These are phyloP conservation scores for Drosophila recens DNA, from an alignment of 2,888 invertebrate species.

Conservation along the genomic window DNA sequence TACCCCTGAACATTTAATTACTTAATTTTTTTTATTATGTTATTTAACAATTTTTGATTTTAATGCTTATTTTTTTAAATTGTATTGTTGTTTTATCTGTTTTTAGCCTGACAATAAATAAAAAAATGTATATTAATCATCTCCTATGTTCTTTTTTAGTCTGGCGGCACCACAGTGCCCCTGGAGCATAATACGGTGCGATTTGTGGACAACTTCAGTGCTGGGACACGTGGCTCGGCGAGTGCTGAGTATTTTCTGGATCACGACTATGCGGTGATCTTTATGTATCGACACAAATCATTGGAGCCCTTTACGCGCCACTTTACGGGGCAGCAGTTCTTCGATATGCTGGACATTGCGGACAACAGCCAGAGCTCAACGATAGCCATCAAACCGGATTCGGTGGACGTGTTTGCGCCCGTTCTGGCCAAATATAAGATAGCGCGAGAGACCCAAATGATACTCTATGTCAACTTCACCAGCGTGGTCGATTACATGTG, in stretches of 20 bases:
- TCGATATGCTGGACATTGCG: constrained; percentile 90
- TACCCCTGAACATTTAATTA: too few species aligned
- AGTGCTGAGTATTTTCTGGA: constrained; percentile 98
- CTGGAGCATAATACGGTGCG: constrained; percentile 98
- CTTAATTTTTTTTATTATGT: too few species aligned
- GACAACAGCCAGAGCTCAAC: constrained; percentile 88
- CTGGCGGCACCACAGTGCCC: constrained; percentile 98
- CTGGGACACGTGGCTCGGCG: constrained; percentile 96
- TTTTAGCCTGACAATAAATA: too few species aligned
- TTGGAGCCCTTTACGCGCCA: constrained; percentile 96
- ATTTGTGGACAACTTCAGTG: constrained; percentile 99
- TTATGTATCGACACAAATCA: constrained; percentile 95
- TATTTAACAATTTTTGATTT: too few species aligned
- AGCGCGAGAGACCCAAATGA: constrained; percentile 90
- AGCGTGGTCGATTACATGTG: constrained; percentile 97
- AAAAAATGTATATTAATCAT: constrained; percentile 1
- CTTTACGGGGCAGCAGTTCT: constrained; percentile 91
- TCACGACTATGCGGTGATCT: constrained; percentile 95
- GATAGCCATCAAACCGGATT: constrained; percentile 90
- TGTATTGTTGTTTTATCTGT: too few species aligned
- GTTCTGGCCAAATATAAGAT: constrained; percentile 92
- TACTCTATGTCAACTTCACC: constrained; percentile 92
- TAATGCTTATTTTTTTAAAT: too few species aligned
- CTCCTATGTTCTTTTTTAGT: constrained; percentile 86
- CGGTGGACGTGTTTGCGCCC: constrained; percentile 90